Percentiles rank a stretch among this genome's conserved stretches.
Conservation (phyloP, 2,888 invertebrate species). For the Coelinius sp. region DNA sequence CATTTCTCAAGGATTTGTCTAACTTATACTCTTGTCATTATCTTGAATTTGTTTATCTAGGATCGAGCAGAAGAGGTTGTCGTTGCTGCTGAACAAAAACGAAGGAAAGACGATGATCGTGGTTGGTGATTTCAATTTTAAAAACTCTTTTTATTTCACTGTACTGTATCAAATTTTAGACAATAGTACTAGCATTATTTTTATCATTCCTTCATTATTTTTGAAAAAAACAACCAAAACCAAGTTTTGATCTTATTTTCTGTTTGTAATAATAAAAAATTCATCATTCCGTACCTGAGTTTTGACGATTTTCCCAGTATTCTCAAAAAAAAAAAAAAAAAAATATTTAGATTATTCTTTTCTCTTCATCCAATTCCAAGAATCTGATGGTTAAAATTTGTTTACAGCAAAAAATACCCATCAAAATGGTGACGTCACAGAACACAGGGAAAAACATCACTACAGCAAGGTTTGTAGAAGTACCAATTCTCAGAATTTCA, state of each 20-base stretch:
- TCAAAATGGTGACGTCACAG: conserved; percentile 83
- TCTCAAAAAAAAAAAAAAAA: background rate
- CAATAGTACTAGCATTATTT: conserved; percentile 23
- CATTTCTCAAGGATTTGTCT: conserved; percentile 18
- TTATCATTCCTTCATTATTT: conserved; percentile 26
- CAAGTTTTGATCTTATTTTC: conserved; percentile 25
- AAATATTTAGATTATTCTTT: background rate
- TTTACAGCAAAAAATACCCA: conserved; percentile 76
- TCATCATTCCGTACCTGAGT: conserved; percentile 35
- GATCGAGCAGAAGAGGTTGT: conserved; percentile 82
- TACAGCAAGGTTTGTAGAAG: conserved; percentile 78
- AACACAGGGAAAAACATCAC: conserved; percentile 82
- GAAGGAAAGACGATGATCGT: conserved; percentile 86
- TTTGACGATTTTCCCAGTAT: conserved; percentile 23
- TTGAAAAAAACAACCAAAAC: conserved; percentile 16
- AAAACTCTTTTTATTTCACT: conserved; percentile 28
- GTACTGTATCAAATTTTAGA: conserved; percentile 23
- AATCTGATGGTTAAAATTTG: conserved; percentile 36
- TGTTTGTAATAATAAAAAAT: conserved; percentile 35
- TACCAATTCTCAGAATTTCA: conserved; percentile 12
- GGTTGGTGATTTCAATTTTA: conserved; percentile 70
- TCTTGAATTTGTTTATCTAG: conserved; percentile 67
- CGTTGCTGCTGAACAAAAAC: conserved; percentile 79
- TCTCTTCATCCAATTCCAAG: conserved; percentile 11
- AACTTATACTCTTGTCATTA: background rate